Percentiles rank a stretch among this genome's conserved stretches.
phyloP scores from a whole-genome alignment of 2,113 vertebrate species.

The Lynx canadensis region DNA sequence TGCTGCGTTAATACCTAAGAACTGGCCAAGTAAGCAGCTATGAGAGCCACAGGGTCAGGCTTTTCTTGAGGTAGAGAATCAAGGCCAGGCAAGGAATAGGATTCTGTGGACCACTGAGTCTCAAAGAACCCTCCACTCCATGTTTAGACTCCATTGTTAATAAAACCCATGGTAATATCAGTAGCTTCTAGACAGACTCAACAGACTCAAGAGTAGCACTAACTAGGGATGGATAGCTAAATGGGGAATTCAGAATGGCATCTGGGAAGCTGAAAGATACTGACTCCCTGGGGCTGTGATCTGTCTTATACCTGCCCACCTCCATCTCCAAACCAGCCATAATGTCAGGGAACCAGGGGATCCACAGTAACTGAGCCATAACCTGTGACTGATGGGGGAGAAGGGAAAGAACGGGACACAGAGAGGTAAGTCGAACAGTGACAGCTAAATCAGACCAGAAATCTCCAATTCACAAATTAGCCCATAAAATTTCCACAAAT shows the following conservation, averaged over 20 bases:
- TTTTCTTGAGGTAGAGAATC: neutral
- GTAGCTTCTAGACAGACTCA: neutral
- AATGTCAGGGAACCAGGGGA: neutral
- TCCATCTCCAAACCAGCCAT: neutral
- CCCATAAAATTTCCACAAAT: neutral
- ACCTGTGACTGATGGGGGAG: neutral
- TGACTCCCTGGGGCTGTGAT: neutral
- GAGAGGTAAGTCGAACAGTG: neutral
- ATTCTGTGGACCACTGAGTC: neutral
- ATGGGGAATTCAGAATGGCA: neutral
- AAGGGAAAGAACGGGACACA: neutral
- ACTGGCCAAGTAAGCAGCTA: neutral
- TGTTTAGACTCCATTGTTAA: neutral
- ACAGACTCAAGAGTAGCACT: neutral
- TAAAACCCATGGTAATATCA: neutral
- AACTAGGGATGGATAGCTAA: neutral
- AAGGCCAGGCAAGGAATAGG: neutral
- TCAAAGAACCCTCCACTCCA: neutral
- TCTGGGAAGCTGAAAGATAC: neutral
- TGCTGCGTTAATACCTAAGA: neutral
- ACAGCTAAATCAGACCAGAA: neutral
- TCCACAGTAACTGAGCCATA: neutral
- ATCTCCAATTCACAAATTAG: neutral
- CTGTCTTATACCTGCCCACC: neutral
- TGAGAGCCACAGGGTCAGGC: neutral